These are phyloP conservation scores for Drosophila crucigera DNA, from an alignment of 2,888 invertebrate genomes.

Conservation along the genomic window DNA sequence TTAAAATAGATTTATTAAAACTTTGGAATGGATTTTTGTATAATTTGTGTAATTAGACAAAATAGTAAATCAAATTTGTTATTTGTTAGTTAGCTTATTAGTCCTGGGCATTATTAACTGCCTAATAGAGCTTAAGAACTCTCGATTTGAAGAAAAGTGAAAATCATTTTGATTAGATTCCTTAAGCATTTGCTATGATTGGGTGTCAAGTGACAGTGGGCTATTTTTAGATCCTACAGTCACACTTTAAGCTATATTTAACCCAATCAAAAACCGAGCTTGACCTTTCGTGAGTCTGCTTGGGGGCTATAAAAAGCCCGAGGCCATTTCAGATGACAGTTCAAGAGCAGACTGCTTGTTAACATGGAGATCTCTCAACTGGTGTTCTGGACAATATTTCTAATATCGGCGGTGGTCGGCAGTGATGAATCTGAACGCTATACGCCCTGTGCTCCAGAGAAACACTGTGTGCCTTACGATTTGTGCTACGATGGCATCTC, in stretches of 20 bases:
- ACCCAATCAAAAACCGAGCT: slow-evolving; percentile 38
- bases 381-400: not conserved
- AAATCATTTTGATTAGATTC: slow-evolving; percentile 6
- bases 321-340: slow-evolving; percentile 17
- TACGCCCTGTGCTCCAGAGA: slow-evolving; percentile 43
- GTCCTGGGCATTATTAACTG: not conserved
- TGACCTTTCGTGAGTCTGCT: slow-evolving; percentile 15
- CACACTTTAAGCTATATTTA: slow-evolving; percentile 56
- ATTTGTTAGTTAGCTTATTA: not conserved
- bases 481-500: slow-evolving; percentile 62
- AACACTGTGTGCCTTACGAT: slow-evolving; percentile 58
- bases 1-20: not conserved
- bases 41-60: not conserved
- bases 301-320: slow-evolving; percentile 47
- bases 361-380: slow-evolving; percentile 10
- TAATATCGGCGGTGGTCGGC: not conserved
- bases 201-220: not conserved
- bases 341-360: slow-evolving; percentile 46
- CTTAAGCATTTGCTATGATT: slow-evolving; percentile 24
- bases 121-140: not conserved
- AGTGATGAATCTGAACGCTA: slow-evolving; percentile 1
- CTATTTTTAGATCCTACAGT: slow-evolving; percentile 52
- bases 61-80: not conserved
- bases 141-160: not conserved
- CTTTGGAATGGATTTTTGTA: not conserved